A percentile compares a stretch with the other conserved stretches of the same genome.
Evolutionary conservation across 1,140 invertebrate genomes (phyloP).

Genomic region (Orchesella cincta): DNA sequence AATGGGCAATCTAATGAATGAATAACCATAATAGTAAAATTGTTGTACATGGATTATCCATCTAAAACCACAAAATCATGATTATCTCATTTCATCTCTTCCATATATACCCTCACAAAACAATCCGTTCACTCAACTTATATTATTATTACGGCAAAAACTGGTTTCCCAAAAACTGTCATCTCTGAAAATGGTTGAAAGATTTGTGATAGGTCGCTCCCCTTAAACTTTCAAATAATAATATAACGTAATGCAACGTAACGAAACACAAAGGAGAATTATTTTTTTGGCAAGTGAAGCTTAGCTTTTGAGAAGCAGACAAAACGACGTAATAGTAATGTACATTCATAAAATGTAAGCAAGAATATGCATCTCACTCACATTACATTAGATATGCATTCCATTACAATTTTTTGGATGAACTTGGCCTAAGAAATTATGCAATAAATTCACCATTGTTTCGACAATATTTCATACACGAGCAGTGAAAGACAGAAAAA

Average conservation of each 20-base stretch:
- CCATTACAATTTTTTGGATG: neutral
- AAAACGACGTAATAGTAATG: too few species aligned
- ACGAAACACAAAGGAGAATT: too few species aligned
- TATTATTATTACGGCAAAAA: conserved; percentile 14
- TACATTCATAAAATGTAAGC: neutral
- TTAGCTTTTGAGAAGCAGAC: too few species aligned
- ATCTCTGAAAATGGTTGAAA: conserved; percentile 8
- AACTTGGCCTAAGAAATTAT: neutral
- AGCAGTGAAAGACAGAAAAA: neutral
- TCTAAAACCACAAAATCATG: neutral
- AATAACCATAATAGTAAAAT: neutral
- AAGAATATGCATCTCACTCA: neutral
- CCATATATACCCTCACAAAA: neutral
- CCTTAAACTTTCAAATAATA: neutral
- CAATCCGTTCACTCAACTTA: neutral
- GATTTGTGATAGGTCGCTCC: neutral
- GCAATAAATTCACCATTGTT: conserved; percentile 1
- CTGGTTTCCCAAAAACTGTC: conserved; percentile 17
- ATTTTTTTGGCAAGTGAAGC: neutral
- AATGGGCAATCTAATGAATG: neutral
- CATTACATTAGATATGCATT: neutral
- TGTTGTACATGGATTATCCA: neutral
- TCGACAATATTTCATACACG: neutral
- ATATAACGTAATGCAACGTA: neutral
- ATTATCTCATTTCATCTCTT: neutral